Base-by-base conservation (phyloP, 2,888 invertebrate genomes). In the Aricia artaxerxes region DNA sequence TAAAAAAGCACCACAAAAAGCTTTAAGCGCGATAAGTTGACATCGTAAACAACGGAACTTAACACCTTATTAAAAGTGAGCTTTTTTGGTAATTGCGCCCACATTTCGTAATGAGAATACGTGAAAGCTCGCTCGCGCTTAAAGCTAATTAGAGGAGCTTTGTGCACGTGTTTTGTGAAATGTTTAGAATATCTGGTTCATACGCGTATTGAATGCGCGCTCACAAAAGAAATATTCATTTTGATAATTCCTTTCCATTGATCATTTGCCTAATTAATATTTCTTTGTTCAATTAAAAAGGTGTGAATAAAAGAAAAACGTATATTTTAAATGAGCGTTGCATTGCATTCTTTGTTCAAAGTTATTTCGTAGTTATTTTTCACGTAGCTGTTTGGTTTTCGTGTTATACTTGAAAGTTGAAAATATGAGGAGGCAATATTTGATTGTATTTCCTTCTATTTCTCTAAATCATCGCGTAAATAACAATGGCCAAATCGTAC, bases 81-180 rank as follows among this genome's bases (percentile, higher is more conserved):
- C 88, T 91, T 92, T 94, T 93, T 92, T 91, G 91, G 90, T 93
- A 93, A 93, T 93, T 91, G 90, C 86, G 86, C 88, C 90, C 87
- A 90, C 92, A 92, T 92, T 92, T 92, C 86, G 89, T 90, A 94
- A 92, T 87, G 89, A 87, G 89, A 87, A 88, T 90, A 91, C 90
- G 88, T 85, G 86, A 86, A 86, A 88, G 89, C 90, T 88, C 89
- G 87, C 89, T 84, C 86, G 85, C 85, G 85, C 85, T 84, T 85
- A 85, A 84, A 85, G 83, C 85, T 91, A 91, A 92, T 93, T 92
- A 92, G 90, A 90, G 87, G 85, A 88, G 88, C 87, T 91, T 90
- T 88, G 87, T 88, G 83, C 84, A 85, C 85, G 84, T 85, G 84
- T 87, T 87, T 88, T 86, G 84, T 86, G 86, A 64, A 57, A 44